phyloP scores from a whole-genome alignment of 1,140 invertebrate species.

The Drosophila gunungcola region DNA sequence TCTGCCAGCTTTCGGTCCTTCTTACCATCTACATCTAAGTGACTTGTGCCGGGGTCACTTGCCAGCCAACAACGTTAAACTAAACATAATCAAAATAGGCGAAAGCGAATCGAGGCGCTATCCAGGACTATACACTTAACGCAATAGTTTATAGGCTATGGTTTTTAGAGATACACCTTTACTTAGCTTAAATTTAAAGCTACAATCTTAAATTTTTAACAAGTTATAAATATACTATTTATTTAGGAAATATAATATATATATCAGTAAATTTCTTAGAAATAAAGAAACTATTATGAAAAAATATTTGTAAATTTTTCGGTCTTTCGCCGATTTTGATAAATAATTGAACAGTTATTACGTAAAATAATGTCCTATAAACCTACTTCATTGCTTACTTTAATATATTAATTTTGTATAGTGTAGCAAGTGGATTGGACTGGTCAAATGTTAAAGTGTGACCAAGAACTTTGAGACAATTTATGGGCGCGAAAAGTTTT shows the following conservation, averaged over 20 bases:
- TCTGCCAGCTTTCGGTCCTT: conserved; percentile 43
- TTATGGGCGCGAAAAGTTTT: conserved; percentile 62
- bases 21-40: conserved; percentile 34
- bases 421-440: conserved; percentile 4
- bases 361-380: too few species aligned
- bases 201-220: too few species aligned
- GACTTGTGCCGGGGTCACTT: conserved; percentile 51
- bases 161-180: neutral
- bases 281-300: too few species aligned
- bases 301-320: too few species aligned
- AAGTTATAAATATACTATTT: too few species aligned
- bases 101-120: conserved; percentile 23
- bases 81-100: conserved; percentile 58
- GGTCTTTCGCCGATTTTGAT: too few species aligned
- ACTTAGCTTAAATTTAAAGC: too few species aligned
- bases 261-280: too few species aligned
- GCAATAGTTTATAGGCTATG: neutral
- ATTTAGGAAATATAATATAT: too few species aligned
- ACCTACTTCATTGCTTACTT: too few species aligned
- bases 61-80: conserved; percentile 46
- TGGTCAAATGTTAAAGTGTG: conserved; percentile 24
- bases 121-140: neutral
- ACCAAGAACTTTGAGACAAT: conserved; percentile 62
- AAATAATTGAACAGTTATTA: too few species aligned
- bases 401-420: neutral